A percentile compares a stretch with the other conserved stretches of the same genome.
phyloP scores from a whole-genome alignment of 1,140 invertebrate genomes.

The Drosophila carrolli region DNA sequence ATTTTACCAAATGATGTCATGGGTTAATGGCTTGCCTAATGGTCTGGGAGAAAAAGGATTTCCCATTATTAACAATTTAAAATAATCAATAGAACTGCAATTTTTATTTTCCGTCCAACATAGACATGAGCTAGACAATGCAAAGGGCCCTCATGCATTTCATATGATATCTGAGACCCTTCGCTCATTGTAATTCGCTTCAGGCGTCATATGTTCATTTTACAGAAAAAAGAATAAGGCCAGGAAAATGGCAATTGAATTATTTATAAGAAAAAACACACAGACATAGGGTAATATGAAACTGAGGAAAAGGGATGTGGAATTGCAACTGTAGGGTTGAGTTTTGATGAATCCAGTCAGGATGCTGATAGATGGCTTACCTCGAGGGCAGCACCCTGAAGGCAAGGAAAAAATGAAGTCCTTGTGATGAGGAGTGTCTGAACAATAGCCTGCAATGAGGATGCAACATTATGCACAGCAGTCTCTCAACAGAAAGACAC shows the following conservation, averaged over 20 bases:
- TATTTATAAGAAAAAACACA: conserved; percentile 32
- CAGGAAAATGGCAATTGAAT: conserved; percentile 43
- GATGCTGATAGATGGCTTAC: conserved; percentile 29
- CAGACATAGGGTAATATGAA: not conserved
- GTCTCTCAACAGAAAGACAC: conserved; percentile 11
- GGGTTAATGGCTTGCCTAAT: conserved; percentile 41
- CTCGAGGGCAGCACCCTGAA: conserved; percentile 19
- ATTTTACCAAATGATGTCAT: conserved; percentile 42
- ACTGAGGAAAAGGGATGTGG: not conserved
- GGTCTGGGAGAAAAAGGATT: conserved; percentile 14
- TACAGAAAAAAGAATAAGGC: conserved; percentile 14
- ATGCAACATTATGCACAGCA: conserved; percentile 31
- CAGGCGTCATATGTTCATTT: conserved; percentile 40
- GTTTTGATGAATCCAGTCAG: not conserved
- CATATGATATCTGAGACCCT: conserved; percentile 1
- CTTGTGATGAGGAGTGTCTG: conserved; percentile 22
- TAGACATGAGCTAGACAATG: conserved; percentile 27
- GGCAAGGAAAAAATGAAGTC: conserved; percentile 19
- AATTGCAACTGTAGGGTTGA: not conserved
- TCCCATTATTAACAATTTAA: conserved; percentile 44
- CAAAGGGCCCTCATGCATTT: conserved; percentile 20
- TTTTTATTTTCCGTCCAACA: not conserved
- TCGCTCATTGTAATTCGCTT: conserved; percentile 39
- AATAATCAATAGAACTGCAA: conserved; percentile 27
- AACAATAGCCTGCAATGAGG: conserved; percentile 40